Evolutionary conservation across 1,140 invertebrate species (phyloP), one percentile per base, ranked within the genome.

Genomic region (Paralvinella palmiformis): DNA sequence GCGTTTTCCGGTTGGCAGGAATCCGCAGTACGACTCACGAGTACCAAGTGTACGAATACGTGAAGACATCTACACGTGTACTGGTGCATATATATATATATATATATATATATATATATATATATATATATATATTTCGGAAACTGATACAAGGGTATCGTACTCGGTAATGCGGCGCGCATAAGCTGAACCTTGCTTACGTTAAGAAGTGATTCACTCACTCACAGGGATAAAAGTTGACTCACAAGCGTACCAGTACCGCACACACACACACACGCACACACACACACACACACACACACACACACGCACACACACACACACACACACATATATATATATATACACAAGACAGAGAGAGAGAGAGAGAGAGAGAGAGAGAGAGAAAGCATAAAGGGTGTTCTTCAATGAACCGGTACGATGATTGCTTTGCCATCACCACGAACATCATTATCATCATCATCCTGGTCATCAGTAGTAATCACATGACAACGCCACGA

Each of bases 81-180:
- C 31, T 27, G 24, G 48, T 52, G 31, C 31, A n/a, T 52, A 52
- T 52, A n/a, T 52, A 52, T n/a, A n/a, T 52, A 52, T 52, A n/a
- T 52, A 52, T 52, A n/a, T 52, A 50, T 50, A 17, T 50, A 50
- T 50, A 50, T 50, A 17, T 50, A 17, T 50, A 50, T 50, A 17
- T 50, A 50, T 50, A 17, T 50, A 50, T 50, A 17, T 50, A 50
- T 50, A 17, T 50, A 50, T 50, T 50, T 6, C 3, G 27, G 20
- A 17, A 3, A 50, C 27, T 6, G 3, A 50, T 50, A 17, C 3
- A 50, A 22, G 15, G 3, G 27, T 50, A 17, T 4, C 10, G 2
- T 20, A 2, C n/a, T 10, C n/a, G n/a, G 44, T 48, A 48, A 48
- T 24, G 44, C n/a, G 4, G 27, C 27, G 27, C 44, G 27, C 27